phyloP scores from a whole-genome alignment of 2,888 invertebrate genomes.

The Mimas tiliae region DNA sequence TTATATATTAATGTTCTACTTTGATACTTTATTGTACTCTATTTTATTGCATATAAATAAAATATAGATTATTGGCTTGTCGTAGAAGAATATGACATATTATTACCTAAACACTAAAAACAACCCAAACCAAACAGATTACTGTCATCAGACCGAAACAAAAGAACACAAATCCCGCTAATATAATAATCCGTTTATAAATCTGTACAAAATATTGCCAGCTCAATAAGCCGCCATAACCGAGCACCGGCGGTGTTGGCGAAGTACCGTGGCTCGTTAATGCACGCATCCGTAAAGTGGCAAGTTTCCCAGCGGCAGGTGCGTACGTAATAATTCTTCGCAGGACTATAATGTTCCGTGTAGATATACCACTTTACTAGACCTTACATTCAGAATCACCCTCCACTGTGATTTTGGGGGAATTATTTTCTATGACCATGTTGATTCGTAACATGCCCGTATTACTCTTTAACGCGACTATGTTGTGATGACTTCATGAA shows the following conservation, averaged over 20 bases:
- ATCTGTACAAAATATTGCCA: constrained; percentile 7
- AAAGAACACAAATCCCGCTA: neutral
- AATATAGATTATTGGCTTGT: too few relatives aligned
- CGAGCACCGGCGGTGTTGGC: neutral
- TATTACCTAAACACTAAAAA: too few relatives aligned
- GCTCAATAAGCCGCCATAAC: constrained; percentile 9
- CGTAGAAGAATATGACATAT: too few relatives aligned
- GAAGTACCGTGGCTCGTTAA: constrained; percentile 43
- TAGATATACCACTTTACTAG: constrained; percentile 37
- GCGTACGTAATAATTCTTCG: constrained; percentile 54
- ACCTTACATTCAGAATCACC: constrained; percentile 17
- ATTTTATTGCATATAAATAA: too few relatives aligned
- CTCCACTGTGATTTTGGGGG: neutral
- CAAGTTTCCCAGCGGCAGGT: constrained; percentile 57
- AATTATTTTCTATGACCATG: too few relatives aligned
- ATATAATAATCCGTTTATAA: neutral
- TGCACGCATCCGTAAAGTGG: constrained; percentile 48
- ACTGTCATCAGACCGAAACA: neutral
- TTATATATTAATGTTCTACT: too few relatives aligned
- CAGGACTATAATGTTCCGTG: constrained; percentile 46
- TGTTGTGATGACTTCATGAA: too few relatives aligned
- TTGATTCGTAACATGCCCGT: too few relatives aligned
- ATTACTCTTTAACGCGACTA: too few relatives aligned
- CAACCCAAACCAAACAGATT: too few relatives aligned
- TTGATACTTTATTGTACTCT: too few relatives aligned